Base-by-base conservation (phyloP, 1,140 invertebrate genomes). In the Drosophila sproati region DNA sequence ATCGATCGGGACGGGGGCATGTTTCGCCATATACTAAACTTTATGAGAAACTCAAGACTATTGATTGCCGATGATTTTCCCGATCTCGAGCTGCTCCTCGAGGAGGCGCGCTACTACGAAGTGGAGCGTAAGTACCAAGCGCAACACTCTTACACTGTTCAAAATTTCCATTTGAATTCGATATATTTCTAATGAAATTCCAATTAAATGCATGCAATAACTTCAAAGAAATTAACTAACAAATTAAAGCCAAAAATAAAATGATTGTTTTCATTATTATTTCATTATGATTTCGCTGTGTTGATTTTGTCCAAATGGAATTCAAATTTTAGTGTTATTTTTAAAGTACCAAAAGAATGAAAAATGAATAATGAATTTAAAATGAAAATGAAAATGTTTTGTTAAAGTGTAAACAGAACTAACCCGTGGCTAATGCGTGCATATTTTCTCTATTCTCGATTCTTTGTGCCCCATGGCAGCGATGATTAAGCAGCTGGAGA, bases 1-100 rank as follows among this genome's bases (percentile, higher is more conserved):
- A 99, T 99, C 78, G 98, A 99, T 93, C 95, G 98, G 69, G 98
- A 99, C 88, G 98, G 98, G 1, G 96, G 96, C 54, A 98, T 98
- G 97, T 99, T 99, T 93, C 95, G 98, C 20, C 98, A 99, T 93
- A 97, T 99, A 87, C 94, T 99, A 31, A 99, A 99, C 94, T 99
- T 98, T 93, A 96, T 99, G 95, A 95, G 98, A 79, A 98, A 98
- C 92, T 96, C 96, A 39, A 95, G 95, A 80, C 94, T 99, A 45
- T 93, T 98, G 51, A 95, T 99, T 85, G 97, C 98, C 0, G 95
- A 96, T 3, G 96, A 97, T 91, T 99, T 98, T 92, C 93, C 95
- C 7, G 97, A 99, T 91, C 93, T 97, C 50, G 98, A 99, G 80
- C 94, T 99, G 47, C 94, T 99, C n/a, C 93, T 98, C 10, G 97